phyloP scores from a whole-genome alignment of 1,140 invertebrate genomes.

The Telenomus remus region DNA sequence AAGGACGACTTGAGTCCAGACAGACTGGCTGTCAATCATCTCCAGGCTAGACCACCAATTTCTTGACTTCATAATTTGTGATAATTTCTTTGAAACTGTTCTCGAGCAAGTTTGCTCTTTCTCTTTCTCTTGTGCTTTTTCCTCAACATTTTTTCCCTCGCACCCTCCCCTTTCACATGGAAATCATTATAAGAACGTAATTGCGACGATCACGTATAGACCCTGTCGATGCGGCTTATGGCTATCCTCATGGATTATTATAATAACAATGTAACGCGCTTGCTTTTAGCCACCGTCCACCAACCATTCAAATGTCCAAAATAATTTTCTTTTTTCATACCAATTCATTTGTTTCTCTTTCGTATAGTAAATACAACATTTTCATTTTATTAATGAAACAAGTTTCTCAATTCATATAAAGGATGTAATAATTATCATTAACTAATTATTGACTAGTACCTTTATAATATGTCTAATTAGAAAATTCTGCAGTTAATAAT shows the following conservation, averaged over 20 bases:
- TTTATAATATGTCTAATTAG: constrained; percentile 30
- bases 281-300: constrained; percentile 51
- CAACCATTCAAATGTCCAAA: constrained; percentile 60
- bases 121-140: constrained; percentile 44
- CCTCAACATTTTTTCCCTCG: constrained; percentile 41
- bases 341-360: too few relatives aligned
- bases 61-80: constrained; percentile 74
- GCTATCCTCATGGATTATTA: constrained; percentile 73
- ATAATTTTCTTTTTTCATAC: too few relatives aligned
- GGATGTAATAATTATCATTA: constrained; percentile 61
- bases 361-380: too few relatives aligned
- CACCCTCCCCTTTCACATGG: constrained; percentile 52
- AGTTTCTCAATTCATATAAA: too few relatives aligned
- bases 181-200: constrained; percentile 75
- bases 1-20: constrained; percentile 55
- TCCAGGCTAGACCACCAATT: constrained; percentile 75
- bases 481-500: constrained; percentile 25
- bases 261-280: constrained; percentile 74
- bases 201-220: constrained; percentile 74
- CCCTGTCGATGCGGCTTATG: constrained; percentile 67
- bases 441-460: constrained; percentile 46
- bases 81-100: constrained; percentile 71
- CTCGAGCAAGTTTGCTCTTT: constrained; percentile 62
- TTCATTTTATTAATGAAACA: too few relatives aligned
- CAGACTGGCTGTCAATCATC: constrained; percentile 75